These are phyloP conservation scores for Indicator maculatus DNA, from an alignment of 2,113 vertebrate species.

Conservation along the genomic window DNA sequence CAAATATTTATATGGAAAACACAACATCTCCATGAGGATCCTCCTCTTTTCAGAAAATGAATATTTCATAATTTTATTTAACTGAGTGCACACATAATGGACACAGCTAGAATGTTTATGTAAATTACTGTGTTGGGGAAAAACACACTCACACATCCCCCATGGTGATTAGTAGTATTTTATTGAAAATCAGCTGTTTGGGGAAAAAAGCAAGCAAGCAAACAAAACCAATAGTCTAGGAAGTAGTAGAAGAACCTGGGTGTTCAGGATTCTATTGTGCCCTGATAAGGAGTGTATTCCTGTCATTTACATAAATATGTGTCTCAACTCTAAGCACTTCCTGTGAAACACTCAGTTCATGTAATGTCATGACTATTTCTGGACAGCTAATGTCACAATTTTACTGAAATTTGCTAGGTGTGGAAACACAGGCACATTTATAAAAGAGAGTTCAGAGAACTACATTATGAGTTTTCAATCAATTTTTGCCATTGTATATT, in stretches of 20 bases:
- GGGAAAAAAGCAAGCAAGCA: background rate
- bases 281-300: background rate
- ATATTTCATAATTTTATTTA: background rate
- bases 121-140: background rate
- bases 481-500: accelerated
- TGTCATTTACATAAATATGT: background rate
- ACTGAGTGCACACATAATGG: background rate
- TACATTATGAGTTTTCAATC: background rate
- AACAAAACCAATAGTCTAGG: background rate
- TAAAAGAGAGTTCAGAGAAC: background rate
- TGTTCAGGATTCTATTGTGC: background rate
- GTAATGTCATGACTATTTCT: background rate
- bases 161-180: background rate
- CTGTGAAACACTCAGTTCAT: background rate
- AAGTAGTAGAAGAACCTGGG: background rate
- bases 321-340: background rate
- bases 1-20: background rate
- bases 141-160: background rate
- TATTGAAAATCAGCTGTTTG: background rate
- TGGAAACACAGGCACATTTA: background rate
- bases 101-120: background rate
- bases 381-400: background rate
- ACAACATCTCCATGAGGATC: background rate
- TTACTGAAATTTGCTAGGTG: background rate
- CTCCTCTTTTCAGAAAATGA: background rate